Conservation (phyloP, 2,888 invertebrate genomes). For the Thymelicus acteon region DNA sequence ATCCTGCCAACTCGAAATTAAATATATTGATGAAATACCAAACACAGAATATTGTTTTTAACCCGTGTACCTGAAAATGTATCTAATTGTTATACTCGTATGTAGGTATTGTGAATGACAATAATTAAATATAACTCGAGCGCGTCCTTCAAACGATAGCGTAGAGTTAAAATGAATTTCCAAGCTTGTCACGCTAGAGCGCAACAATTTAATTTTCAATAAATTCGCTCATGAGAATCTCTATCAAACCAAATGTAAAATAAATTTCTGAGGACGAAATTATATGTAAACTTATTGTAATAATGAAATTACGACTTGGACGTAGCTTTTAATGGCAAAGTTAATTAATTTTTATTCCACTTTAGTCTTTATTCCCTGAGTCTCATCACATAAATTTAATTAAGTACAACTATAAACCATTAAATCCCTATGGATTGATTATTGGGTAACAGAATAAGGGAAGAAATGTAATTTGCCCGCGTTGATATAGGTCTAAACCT, state of each 20-base stretch:
- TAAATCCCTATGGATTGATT: no score
- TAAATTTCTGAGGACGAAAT: background rate
- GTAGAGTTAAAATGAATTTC: conserved; percentile 38
- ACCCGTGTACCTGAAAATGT: no score
- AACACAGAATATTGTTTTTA: no score
- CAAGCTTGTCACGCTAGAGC: conserved; percentile 36
- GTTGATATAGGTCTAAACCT: no score
- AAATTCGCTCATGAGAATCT: conserved; percentile 43
- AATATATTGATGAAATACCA: no score
- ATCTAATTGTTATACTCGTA: background rate
- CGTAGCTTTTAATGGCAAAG: background rate
- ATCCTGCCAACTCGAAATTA: no score
- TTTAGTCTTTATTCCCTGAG: no score
- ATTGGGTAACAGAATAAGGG: no score
- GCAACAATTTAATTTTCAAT: conserved; percentile 54
- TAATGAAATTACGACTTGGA: background rate
- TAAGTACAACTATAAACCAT: no score
- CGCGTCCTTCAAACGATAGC: conserved; percentile 23
- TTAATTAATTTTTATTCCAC: background rate
- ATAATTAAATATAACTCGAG: conserved; percentile 35
- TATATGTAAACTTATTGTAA: background rate
- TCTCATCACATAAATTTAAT: no score
- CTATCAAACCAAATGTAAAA: conserved; percentile 13
- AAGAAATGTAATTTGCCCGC: no score
- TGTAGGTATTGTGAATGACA: conserved; percentile 26